These are phyloP conservation scores for Strigamia maritima DNA, from an alignment of 2,888 invertebrate genomes.

Conservation along the genomic window DNA sequence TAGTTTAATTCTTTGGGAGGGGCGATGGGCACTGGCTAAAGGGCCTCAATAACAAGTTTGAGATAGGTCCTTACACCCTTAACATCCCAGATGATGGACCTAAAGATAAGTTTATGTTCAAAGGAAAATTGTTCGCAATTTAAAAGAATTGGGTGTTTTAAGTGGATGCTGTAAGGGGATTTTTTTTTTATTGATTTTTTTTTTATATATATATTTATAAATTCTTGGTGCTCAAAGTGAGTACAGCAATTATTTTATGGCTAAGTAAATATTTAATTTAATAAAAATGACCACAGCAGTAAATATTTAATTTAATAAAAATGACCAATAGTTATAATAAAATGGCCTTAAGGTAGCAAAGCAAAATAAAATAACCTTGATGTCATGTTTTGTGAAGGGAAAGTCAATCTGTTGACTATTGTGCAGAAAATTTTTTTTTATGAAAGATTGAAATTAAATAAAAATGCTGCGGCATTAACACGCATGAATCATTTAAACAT, in stretches of 20 bases:
- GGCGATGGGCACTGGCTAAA: conserved; percentile 22
- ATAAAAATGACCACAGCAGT: background rate
- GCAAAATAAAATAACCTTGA: background rate
- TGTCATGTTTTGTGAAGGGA: background rate
- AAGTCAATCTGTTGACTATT: background rate
- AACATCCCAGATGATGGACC: conserved; percentile 24
- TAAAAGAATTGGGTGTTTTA: background rate
- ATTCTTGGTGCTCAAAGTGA: background rate
- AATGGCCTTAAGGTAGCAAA: too few species aligned
- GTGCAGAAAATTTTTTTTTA: background rate
- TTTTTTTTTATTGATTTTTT: conserved; percentile 7
- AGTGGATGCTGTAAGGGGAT: background rate
- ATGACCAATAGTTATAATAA: background rate
- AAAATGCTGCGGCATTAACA: background rate
- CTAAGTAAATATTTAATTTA: background rate
- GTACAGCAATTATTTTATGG: background rate
- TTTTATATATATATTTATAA: background rate
- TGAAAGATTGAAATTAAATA: background rate
- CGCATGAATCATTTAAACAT: background rate
- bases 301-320: background rate
- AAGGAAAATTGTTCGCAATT: conserved; percentile 21
- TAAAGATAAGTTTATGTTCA: conserved; percentile 15
- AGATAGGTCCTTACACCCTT: conserved; percentile 17
- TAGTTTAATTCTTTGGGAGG: conserved; percentile 1
- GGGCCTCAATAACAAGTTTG: conserved; percentile 27